Evolutionary conservation across 2,113 vertebrate genomes (phyloP).

Genomic region (Zosterops pallidus): DNA sequence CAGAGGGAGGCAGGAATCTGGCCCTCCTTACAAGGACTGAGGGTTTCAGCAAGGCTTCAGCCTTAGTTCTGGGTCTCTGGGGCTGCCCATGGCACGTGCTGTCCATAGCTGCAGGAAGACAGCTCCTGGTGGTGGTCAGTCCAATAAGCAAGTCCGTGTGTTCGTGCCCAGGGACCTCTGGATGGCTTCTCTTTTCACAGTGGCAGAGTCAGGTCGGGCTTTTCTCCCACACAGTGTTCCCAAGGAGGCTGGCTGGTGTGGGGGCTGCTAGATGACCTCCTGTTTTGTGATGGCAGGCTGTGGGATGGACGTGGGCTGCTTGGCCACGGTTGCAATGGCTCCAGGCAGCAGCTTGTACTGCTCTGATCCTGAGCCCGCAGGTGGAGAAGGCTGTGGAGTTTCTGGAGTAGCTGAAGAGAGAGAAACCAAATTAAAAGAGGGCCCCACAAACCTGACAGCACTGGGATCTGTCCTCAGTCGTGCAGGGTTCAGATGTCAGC

Average conservation of each 20-base stretch:
- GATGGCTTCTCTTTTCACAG: conserved; percentile 41
- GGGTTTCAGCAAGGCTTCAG: not conserved
- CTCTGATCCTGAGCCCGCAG: conserved; percentile 88
- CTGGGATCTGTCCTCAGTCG: not conserved
- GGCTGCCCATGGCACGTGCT: not conserved
- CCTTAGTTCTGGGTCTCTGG: not conserved
- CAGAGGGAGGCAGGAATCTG: not conserved
- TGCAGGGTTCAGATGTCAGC: not conserved
- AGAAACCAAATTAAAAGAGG: conserved; percentile 37
- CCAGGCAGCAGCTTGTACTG: conserved; percentile 95
- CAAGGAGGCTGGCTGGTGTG: not conserved
- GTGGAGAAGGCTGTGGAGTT: conserved; percentile 95
- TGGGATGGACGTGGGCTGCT: conserved; percentile 89
- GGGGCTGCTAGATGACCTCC: conserved; percentile 87
- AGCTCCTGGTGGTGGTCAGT: not conserved
- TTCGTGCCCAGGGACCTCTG: not conserved
- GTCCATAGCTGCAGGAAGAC: not conserved
- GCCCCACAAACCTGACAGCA: not conserved
- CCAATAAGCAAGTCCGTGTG: not conserved
- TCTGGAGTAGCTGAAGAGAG: conserved; percentile 90
- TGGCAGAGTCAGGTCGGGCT: not conserved
- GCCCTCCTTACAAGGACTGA: not conserved
- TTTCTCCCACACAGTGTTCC: not conserved
- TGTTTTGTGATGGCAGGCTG: conserved; percentile 95
- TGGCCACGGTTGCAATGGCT: conserved; percentile 88